Evolutionary conservation across 2,113 vertebrate species (phyloP), one percentile per base, ranked within the genome.

Genomic region (Ammospiza nelsoni): DNA sequence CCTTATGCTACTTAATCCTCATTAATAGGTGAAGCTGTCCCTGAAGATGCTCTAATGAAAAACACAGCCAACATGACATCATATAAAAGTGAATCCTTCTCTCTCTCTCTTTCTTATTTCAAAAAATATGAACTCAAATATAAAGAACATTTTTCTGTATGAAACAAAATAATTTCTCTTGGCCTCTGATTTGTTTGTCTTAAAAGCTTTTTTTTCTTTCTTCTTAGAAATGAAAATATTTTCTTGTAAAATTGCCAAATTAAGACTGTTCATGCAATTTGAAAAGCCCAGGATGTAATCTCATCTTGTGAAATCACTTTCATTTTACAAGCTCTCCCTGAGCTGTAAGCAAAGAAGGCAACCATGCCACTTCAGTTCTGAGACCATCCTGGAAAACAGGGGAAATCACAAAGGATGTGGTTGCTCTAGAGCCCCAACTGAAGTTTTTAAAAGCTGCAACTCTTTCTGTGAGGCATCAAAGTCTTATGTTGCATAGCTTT

Each of bases 191-290:
- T 82, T 69, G 28, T 66, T 27, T 28, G 23, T 35, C 24, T 29
- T 20, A 29, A 22, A 37, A 49, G 0, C 0, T 25, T 55, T 35
- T 35, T 27, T 7, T 14, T 9, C 18, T 15, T 18, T 9, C 4
- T 8, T 22, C 3, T 69, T 52, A 83, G n/a, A 83, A 90, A 54
- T 24, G 2, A 48, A 48, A 80, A 20, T 19, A 21, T 37, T 28
- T 81, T 58, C 25, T 71, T 65, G 27, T 55, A 49, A 84, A 87
- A 20, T 87, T 58, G 46, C 20, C 11, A 77, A 77, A 84, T 28
- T 9, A 52, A 73, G 9, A 67, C 4, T 1, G 0, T 54, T 77
- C 7, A 51, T 46, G 19, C 11, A 44, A 71, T 55, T 75, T 46
- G 22, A 41, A 67, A 87, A 51, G 15, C 29, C 71, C 8, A 39